These are phyloP conservation scores for Forficula auricularia DNA, from an alignment of 1,140 invertebrate species.

Conservation along the genomic window DNA sequence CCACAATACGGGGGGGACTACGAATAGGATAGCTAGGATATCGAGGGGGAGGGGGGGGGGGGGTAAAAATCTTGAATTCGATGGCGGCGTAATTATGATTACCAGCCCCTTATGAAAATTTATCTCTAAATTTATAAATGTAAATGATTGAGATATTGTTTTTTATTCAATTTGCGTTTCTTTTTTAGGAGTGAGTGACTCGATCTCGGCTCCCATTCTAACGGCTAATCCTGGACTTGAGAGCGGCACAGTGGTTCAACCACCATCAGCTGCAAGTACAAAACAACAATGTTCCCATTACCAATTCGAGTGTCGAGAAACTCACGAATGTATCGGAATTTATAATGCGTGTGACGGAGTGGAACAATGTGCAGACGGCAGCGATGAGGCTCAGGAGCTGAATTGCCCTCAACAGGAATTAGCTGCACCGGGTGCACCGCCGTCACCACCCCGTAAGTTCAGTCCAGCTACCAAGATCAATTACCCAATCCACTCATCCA, in stretches of 20 bases:
- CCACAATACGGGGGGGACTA: too few relatives aligned
- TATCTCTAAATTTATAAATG: too few relatives aligned
- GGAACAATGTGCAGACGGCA: conserved; percentile 78
- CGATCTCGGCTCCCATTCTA: too few relatives aligned
- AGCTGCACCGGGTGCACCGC: conserved; percentile 18
- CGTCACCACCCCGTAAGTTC: conserved; percentile 16
- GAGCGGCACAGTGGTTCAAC: too few relatives aligned
- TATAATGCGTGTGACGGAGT: conserved; percentile 93
- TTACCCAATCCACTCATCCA: conserved; percentile 6
- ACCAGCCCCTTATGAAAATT: too few relatives aligned
- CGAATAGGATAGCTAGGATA: too few relatives aligned
- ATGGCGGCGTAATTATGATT: too few relatives aligned
- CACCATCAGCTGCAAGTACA: too few relatives aligned
- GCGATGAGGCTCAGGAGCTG: conserved; percentile 70
- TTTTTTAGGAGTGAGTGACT: too few relatives aligned
- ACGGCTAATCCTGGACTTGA: not conserved
- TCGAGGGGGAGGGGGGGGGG: too few relatives aligned
- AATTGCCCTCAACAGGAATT: conserved; percentile 39
- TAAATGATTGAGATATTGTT: too few relatives aligned
- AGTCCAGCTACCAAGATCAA: conserved; percentile 15
- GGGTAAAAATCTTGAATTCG: too few relatives aligned
- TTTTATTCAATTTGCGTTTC: not conserved
- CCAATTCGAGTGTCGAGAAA: conserved; percentile 72
- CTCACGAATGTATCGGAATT: conserved; percentile 81
- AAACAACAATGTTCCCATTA: conserved; percentile 17